These are phyloP conservation scores for Scaptomyza pallida DNA, from an alignment of 1,140 invertebrate species.

Conservation along the genomic window DNA sequence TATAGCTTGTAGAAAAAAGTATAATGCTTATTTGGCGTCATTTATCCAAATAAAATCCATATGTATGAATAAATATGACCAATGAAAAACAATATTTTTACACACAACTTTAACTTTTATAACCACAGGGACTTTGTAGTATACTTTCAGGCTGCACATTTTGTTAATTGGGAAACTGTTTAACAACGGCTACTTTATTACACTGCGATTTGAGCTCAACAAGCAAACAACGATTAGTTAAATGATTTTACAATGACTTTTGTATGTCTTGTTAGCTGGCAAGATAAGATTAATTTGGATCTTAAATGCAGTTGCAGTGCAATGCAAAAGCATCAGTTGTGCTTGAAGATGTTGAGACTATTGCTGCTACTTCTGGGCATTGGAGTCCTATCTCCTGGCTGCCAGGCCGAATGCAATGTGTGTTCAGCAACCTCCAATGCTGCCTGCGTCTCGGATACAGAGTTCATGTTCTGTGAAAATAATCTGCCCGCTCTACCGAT, in stretches of 20 bases:
- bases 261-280: background rate
- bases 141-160: slow-evolving; percentile 1
- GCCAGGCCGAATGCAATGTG: slow-evolving; percentile 29
- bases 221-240: slow-evolving; percentile 5
- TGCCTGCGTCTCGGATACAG: slow-evolving; percentile 27
- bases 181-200: background rate
- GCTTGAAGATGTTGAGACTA: slow-evolving; percentile 12
- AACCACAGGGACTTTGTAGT: background rate
- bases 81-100: too few species aligned
- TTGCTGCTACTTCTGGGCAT: slow-evolving; percentile 4
- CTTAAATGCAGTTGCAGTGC: slow-evolving; percentile 6
- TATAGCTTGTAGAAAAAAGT: too few species aligned
- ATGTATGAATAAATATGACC: too few species aligned
- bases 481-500: slow-evolving; percentile 1
- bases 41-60: too few species aligned
- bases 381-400: slow-evolving; percentile 7
- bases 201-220: background rate
- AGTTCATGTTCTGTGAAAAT: slow-evolving; percentile 26
- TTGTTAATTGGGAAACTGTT: background rate
- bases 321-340: slow-evolving; percentile 10
- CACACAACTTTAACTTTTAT: too few species aligned
- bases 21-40: too few species aligned
- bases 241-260: slow-evolving; percentile 3
- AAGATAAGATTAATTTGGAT: slow-evolving; percentile 13
- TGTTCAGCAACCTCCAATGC: slow-evolving; percentile 4